A percentile compares a stretch with the other conserved stretches of the same genome.
phyloP scores from a whole-genome alignment of 2,888 invertebrate genomes.

The Rotaria sp. region DNA sequence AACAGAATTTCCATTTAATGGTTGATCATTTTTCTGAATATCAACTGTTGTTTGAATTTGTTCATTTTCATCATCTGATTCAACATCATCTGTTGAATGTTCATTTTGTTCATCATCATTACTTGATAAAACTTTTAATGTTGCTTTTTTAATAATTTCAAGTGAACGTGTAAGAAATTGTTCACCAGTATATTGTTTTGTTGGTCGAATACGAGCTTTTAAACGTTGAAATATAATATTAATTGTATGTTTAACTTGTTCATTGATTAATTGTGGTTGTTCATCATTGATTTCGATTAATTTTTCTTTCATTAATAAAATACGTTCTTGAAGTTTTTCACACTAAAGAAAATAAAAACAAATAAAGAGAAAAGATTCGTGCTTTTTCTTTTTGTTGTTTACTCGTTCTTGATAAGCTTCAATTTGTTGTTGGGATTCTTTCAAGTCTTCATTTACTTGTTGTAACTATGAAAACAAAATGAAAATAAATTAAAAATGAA shows the following conservation, averaged over 20 bases:
- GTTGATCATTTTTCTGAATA: not conserved
- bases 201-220: not conserved
- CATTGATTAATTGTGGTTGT: not conserved
- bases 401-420: not conserved
- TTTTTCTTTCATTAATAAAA: not conserved
- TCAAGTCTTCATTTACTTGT: not conserved
- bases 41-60: not conserved
- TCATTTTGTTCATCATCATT: not conserved
- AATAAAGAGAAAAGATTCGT: not conserved
- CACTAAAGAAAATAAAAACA: not conserved
- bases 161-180: slow-evolving; percentile 1
- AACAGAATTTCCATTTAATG: not conserved
- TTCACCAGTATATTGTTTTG: slow-evolving; percentile 13
- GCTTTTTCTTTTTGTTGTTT: not conserved
- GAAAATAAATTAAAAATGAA: not conserved
- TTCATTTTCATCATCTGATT: not conserved
- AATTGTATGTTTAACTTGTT: not conserved
- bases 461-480: not conserved
- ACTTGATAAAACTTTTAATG: slow-evolving; percentile 11
- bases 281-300: not conserved
- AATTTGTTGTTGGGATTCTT: not conserved
- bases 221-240: not conserved
- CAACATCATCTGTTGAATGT: not conserved
- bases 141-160: slow-evolving; percentile 15
- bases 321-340: not conserved